Base-by-base conservation (phyloP, 2,113 vertebrate species). In the Cephalopholis sonnerati region DNA sequence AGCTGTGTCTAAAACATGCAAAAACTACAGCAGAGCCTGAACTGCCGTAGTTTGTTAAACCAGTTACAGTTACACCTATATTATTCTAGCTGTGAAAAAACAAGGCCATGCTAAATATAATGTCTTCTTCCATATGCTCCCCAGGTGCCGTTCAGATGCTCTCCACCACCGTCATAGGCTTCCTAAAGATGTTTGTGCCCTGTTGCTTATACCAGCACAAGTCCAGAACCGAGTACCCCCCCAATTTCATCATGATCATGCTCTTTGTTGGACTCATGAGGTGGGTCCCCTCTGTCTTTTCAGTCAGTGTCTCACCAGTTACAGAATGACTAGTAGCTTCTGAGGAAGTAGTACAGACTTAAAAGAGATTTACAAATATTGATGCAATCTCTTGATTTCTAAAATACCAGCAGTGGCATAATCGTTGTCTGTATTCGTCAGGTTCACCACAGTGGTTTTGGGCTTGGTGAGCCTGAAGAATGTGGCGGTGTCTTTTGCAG, bases 231-330 rank as follows among this genome's bases (percentile, higher is more conserved):
- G 96, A 98, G 13, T 99, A 97, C 4, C 98, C 98, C 0, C 93
- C 97, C 63, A 98, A 98, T 57, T 99, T 99, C 94, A 75, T 98
- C 94, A 97, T 97, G 97, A 98, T 97, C 72, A 99, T 99, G 98
- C 90, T 99, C 5, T 98, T 99, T 25, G 98, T 99, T 25, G 98
- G 98, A 11, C 91, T 99, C 17, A 98, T 99, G 96, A 97, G 98
- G 98, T 99, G 57, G 13, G 83, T 36, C 25, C n/a, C 2, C 27
- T n/a, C 46, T 61, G 10, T 32, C 6, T 54, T 1, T 48, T 6
- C 44, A 50, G 20, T 15, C 20, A 20, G 7, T 9, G 36, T 53
- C 12, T 20, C 2, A n/a, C 7, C n/a, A 18, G 61, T 46, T 51
- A 5, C 8, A 32, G 29, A 58, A 13, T 27, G 17, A 51, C 25